phyloP scores from a whole-genome alignment of 2,797 vertebrate genomes.

The Lerista edwardsae region DNA sequence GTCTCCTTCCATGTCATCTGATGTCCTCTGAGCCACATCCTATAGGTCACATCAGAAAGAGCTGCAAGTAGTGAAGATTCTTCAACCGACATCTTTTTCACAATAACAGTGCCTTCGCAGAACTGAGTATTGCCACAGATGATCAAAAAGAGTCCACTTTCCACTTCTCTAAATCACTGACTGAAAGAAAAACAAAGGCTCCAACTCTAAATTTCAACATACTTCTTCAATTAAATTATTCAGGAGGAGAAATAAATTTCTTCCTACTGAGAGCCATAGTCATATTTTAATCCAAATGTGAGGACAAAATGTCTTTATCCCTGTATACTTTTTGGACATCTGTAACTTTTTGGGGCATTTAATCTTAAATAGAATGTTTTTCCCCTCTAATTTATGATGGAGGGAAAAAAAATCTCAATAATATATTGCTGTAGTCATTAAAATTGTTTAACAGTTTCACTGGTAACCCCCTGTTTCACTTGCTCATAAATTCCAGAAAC shows the following conservation, averaged over 20 bases:
- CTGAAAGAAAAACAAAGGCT: background rate
- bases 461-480: conserved; percentile 63
- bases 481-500: conserved; percentile 53
- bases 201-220: conserved; percentile 10
- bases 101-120: background rate
- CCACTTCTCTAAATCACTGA: conserved; percentile 2
- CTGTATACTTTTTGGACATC: conserved; percentile 55
- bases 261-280: conserved; percentile 16
- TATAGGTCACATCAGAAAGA: too few species aligned
- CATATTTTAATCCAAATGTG: conserved; percentile 34
- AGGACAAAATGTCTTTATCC: conserved; percentile 37
- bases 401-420: conserved; percentile 42
- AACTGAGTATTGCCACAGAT: background rate
- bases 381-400: conserved; percentile 60
- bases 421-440: conserved; percentile 61
- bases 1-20: too few species aligned
- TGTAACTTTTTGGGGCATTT: conserved; percentile 33
- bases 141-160: background rate
- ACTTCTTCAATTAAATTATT: conserved; percentile 23
- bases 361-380: conserved; percentile 60
- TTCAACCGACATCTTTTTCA: too few species aligned
- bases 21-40: too few species aligned
- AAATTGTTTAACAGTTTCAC: conserved; percentile 66
- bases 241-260: conserved; percentile 35
- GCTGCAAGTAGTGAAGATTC: too few species aligned